These are phyloP conservation scores for Hydractinia symbiolongicarpus DNA, from an alignment of 30 jellyfish, hydroid and myxozoan species.

Conservation along the genomic window DNA sequence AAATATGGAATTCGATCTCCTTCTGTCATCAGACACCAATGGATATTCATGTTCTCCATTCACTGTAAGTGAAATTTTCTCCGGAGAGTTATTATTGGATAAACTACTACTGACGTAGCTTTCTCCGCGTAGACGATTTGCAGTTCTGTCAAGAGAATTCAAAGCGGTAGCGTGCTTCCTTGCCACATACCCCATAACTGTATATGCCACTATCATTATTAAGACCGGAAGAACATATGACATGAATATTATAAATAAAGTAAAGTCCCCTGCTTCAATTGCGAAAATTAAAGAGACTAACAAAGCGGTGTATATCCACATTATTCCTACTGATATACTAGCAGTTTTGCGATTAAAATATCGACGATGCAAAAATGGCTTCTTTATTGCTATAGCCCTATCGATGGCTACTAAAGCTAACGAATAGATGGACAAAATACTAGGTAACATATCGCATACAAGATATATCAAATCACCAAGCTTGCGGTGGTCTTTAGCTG, in stretches of 20 bases:
- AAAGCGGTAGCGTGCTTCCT: conserved; percentile 52
- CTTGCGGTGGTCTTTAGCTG: background rate
- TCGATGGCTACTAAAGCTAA: conserved; percentile 73
- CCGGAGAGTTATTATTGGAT: conserved; percentile 10
- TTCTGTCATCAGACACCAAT: background rate
- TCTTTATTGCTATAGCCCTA: conserved; percentile 63
- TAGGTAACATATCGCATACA: conserved; percentile 52
- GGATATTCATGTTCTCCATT: background rate
- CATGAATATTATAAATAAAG: conserved; percentile 42
- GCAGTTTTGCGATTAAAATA: conserved; percentile 40
- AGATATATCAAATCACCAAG: conserved; percentile 26
- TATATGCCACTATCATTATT: conserved; percentile 60
- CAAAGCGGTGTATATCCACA: conserved; percentile 44
- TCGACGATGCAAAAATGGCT: conserved; percentile 76
- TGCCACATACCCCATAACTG: conserved; percentile 64
- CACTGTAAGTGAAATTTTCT: background rate
- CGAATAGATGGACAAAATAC: conserved; percentile 54
- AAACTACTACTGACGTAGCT: background rate
- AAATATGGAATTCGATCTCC: background rate
- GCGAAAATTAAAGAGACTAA: conserved; percentile 12
- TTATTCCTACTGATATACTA: conserved; percentile 24
- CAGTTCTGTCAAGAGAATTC: conserved; percentile 8
- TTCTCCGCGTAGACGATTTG: conserved; percentile 18
- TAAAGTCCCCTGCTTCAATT: background rate
- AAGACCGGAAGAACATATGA: conserved; percentile 53